These are phyloP conservation scores for Saguinus midas DNA, from an alignment of 2,113 vertebrate genomes.

Conservation along the genomic window DNA sequence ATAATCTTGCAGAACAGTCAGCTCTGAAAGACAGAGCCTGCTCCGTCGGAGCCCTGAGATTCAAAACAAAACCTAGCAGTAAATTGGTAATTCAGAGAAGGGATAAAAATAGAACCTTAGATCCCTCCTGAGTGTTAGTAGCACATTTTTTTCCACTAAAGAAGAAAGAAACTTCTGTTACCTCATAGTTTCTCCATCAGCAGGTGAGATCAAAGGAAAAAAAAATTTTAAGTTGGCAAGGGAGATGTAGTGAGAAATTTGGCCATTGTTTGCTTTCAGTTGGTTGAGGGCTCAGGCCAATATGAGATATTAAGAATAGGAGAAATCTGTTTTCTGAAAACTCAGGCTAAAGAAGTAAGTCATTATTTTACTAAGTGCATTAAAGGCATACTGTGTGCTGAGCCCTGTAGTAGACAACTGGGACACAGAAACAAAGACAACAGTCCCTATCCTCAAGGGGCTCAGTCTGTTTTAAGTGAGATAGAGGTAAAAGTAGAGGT, in stretches of 20 bases:
- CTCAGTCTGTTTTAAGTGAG: not conserved
- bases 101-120: conserved; percentile 51
- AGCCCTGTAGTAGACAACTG: not conserved
- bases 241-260: not conserved
- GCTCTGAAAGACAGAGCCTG: conserved; percentile 52
- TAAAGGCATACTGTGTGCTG: not conserved
- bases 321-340: conserved; percentile 24
- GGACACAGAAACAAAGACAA: not conserved
- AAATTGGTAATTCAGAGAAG: conserved; percentile 63
- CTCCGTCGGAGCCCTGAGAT: conserved; percentile 6
- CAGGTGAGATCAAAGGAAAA: conserved; percentile 35
- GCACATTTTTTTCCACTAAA: not conserved
- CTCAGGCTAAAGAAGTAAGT: not conserved
- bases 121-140: conserved; percentile 37
- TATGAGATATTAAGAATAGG: not conserved
- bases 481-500: not conserved
- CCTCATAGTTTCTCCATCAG: not conserved
- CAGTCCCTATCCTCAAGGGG: not conserved
- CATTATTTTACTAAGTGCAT: not conserved
- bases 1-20: conserved; percentile 36
- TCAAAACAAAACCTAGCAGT: conserved; percentile 56
- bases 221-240: not conserved
- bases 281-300: not conserved
- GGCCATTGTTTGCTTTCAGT: not conserved
- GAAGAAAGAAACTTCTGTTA: conserved; percentile 38